Evolutionary conservation across 2,888 invertebrate genomes (phyloP), one percentile per base, ranked within the genome.

Genomic region (Napeogenes inachia): DNA sequence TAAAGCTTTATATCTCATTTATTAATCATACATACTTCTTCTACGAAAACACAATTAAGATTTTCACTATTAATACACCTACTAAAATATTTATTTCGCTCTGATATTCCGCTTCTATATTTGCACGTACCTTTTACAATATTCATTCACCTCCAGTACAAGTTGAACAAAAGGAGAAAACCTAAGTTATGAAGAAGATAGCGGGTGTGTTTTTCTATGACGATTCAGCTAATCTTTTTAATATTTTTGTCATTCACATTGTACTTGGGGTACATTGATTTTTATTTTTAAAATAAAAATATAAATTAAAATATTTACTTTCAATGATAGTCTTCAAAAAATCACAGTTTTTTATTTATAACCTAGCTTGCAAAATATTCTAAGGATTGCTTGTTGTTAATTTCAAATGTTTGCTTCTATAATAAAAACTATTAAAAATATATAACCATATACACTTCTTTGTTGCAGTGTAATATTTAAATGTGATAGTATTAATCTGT

Each of bases 401-500:
- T 35, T 35, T 35, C 35, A 5, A 21, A 21, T 6, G 4, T 35
- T 35, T 35, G 35, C 35, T 0, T 35, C 5, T 35, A 35, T 35
- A n/a, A n/a, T n/a, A n/a, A n/a, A n/a, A n/a, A n/a, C n/a, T 35
- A 35, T 4, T 35, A 35, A 35, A 35, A 35, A 35, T 35, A 35
- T 35, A 35, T 35, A 35, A 35, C 6, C 1, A 35, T 35, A 42
- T 12, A 6, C 2, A 4, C 30, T 3, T 30, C 21, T 30, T 50
- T 30, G 8, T 30, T 50, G 4, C 21, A 50, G n/a, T 30, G 2
- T 42, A 6, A 13, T 42, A 55, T 56, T 70, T 72, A 90, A 91
- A 92, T 67, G 91, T 85, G 50, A 92, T 91, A 2, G 89, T 86
- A 66, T 91, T 87, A 35, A 91, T 84, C 21, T 87, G 89, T 56